Evolutionary conservation across 2,113 vertebrate genomes (phyloP).

Genomic region (Tetrao urogallus): DNA sequence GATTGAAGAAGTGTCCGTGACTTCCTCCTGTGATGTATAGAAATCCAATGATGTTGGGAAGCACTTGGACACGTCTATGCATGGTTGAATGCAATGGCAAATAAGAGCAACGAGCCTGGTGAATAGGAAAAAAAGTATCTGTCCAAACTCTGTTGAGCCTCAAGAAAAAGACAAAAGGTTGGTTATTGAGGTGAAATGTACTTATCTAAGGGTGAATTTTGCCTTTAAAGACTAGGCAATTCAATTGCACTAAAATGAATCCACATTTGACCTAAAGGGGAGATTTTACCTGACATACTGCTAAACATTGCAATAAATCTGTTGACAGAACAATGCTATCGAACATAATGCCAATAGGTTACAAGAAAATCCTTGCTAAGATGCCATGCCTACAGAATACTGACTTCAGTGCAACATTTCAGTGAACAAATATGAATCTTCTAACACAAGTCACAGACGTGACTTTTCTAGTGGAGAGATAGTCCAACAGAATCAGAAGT

Average conservation of each 20-base stretch:
- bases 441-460: background rate
- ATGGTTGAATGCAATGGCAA: background rate
- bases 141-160: background rate
- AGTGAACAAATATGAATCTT: background rate
- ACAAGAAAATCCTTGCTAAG: background rate
- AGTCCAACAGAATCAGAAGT: background rate
- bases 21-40: fast-evolving
- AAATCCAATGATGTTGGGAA: background rate
- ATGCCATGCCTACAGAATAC: background rate
- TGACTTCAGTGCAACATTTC: slow-evolving; percentile 10
- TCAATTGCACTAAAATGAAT: background rate
- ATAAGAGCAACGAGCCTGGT: background rate
- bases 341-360: slow-evolving; percentile 36
- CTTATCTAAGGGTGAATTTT: background rate
- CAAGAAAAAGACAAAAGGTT: background rate
- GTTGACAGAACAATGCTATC: slow-evolving; percentile 3
- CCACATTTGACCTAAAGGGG: background rate
- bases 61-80: fast-evolving
- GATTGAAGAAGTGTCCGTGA: background rate
- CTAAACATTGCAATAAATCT: background rate
- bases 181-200: background rate
- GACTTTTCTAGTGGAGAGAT: background rate
- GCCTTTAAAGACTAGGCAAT: background rate
- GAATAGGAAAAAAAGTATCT: background rate
- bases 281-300: background rate